phyloP scores from a whole-genome alignment of 2,888 invertebrate species.

The Mechanitis mazaeus region DNA sequence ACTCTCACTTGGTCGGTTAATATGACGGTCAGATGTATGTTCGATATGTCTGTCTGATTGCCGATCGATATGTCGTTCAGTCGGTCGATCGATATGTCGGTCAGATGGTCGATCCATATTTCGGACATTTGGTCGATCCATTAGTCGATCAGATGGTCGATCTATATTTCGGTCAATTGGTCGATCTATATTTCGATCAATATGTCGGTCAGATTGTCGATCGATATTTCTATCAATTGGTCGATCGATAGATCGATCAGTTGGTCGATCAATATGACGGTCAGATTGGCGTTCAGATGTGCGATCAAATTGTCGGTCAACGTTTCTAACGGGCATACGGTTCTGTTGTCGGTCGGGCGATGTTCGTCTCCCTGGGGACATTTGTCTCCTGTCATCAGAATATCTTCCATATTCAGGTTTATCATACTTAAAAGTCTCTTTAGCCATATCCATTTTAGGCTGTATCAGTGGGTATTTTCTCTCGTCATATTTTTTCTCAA shows the following conservation, averaged over 20 bases:
- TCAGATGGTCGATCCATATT: not conserved
- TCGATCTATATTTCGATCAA: not conserved
- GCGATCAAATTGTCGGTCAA: constrained; percentile 1
- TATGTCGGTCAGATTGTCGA: not conserved
- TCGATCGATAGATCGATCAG: not conserved
- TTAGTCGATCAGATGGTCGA: not conserved
- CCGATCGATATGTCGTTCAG: constrained; percentile 1
- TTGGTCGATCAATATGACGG: not conserved
- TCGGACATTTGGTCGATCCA: not conserved
- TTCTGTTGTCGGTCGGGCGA: constrained; percentile 1
- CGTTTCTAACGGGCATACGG: not conserved
- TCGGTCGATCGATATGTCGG: constrained; percentile 2
- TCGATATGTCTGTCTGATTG: not conserved
- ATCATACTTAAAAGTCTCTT: constrained; percentile 1
- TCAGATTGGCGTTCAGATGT: not conserved
- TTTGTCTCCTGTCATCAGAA: not conserved
- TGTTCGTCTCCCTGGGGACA: not conserved
- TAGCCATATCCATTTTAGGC: not conserved
- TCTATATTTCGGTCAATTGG: not conserved
- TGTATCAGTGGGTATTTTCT: constrained; percentile 15
- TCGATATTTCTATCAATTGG: not conserved
- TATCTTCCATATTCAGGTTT: not conserved
- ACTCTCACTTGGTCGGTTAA: too few species aligned
- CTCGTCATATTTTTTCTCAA: constrained; percentile 25
- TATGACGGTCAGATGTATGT: too few species aligned